A percentile compares a stretch with the other conserved stretches of the same genome.
Evolutionary conservation across 2,888 invertebrate species (phyloP).

Genomic region (Ecliptopera silaceata): DNA sequence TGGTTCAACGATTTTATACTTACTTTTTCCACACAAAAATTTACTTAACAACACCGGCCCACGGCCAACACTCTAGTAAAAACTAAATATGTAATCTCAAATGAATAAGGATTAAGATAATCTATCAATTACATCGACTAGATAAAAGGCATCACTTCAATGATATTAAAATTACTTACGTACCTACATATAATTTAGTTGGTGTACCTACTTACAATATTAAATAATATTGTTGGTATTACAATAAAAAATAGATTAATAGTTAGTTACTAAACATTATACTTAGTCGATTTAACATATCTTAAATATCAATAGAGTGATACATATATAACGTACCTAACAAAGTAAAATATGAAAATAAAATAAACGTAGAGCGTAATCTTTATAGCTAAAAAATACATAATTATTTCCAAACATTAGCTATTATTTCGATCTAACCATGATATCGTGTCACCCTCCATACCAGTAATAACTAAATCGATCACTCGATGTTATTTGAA

Average conservation of each 20-base stretch:
- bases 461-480: neutral
- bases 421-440: too few relatives aligned
- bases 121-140: slow-evolving; percentile 43
- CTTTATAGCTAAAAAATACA: too few relatives aligned
- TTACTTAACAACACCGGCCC: slow-evolving; percentile 47
- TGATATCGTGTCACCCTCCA: neutral
- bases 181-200: neutral
- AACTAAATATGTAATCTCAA: slow-evolving; percentile 55
- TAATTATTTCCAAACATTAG: too few relatives aligned
- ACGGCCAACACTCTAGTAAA: slow-evolving; percentile 56
- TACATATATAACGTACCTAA: too few relatives aligned
- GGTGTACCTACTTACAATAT: too few relatives aligned
- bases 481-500: slow-evolving; percentile 22
- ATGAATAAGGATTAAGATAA: slow-evolving; percentile 52
- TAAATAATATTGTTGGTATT: too few relatives aligned
- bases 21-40: neutral
- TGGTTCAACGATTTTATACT: neutral
- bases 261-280: too few relatives aligned
- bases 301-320: too few relatives aligned
- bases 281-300: too few relatives aligned
- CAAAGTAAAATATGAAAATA: too few relatives aligned
- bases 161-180: neutral
- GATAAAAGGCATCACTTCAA: slow-evolving; percentile 30
- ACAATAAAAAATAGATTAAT: too few relatives aligned
- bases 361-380: too few relatives aligned